A percentile compares a stretch with the other conserved stretches of the same genome.
phyloP scores from a whole-genome alignment of 2,113 vertebrate genomes.

The Notiomystis cincta region DNA sequence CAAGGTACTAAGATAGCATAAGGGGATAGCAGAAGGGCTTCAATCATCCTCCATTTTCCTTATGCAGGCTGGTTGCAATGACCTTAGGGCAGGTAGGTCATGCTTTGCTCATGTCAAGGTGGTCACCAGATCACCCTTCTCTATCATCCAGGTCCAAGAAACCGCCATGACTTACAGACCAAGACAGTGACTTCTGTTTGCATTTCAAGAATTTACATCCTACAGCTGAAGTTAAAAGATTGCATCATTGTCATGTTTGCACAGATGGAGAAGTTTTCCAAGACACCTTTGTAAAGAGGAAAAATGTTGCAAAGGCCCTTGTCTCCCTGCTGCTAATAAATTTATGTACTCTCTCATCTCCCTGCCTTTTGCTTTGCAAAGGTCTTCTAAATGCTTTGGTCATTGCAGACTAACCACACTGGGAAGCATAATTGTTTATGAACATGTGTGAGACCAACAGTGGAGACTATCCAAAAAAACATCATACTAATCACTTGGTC shows the following conservation, averaged over 20 bases:
- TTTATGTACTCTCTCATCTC: not conserved
- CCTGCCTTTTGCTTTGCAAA: not conserved
- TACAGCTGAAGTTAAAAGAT: not conserved
- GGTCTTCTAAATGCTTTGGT: not conserved
- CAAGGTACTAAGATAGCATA: not conserved
- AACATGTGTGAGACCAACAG: not conserved
- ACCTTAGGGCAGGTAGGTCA: not conserved
- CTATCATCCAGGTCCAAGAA: not conserved
- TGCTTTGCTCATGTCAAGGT: not conserved
- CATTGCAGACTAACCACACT: constrained; percentile 1
- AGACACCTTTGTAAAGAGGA: not conserved
- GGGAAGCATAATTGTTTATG: not conserved
- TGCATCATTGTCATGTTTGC: not conserved
- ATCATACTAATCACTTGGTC: not conserved
- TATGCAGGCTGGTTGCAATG: not conserved
- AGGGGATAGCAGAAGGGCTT: not conserved
- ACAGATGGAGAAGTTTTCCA: not conserved
- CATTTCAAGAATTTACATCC: not conserved
- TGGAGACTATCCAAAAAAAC: not conserved
- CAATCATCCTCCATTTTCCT: not conserved
- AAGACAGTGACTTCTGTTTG: not conserved
- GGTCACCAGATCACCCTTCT: not conserved
- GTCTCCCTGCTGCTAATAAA: not conserved
- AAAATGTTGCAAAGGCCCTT: not conserved
- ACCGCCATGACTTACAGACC: not conserved